Base-by-base conservation (phyloP, 23 tunicate species). In the Aplidium turbinatum region DNA sequence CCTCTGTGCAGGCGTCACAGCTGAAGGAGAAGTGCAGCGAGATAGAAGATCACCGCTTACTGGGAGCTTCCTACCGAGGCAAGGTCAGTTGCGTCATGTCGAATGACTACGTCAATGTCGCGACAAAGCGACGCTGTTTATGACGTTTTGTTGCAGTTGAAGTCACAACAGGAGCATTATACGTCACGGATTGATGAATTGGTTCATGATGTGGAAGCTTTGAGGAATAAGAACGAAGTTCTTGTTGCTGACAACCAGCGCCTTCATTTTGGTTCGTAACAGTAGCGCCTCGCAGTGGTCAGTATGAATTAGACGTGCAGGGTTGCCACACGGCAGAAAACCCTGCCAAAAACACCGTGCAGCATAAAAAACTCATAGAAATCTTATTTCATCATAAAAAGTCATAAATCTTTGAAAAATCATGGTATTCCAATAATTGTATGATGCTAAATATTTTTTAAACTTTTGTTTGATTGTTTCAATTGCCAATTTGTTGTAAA, bases 11-110 rank as follows among this genome's bases (percentile, higher is more conserved):
- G 79, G 66, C 9, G 24, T 40, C 58, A 21, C 73, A 78, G 30
- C 40, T 78, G 23, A 22, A n/a, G 22, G 51, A 61, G 58, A 33
- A 63, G 58, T 40, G 35, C 13, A 78, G 34, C 1, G 83, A 78
- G 34, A 34, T 65, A 16, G 62, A 78, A 53, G 72, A 64, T 13
- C 66, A 40, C 34, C 35, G 34, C 16, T 28, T 34, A 11, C 33
- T 58, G 1, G 74, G 18, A 38, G 66, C 65, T 51, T 22, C 50
- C 24, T 48, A 47, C 28, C 83, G 68, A 6, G 68, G 29, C 35
- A 78, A 65, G 75, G 83, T 78, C 16, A 25, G 71, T 25, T 2
- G 25, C 21, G 61, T 54, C n/a, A n/a, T 54, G 21, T 9, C 23
- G 21, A 16, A n/a, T 25, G 5, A 54, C 61, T 16, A n/a, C 22